Evolutionary conservation across 2,113 vertebrate species (phyloP), one percentile per base, ranked within the genome.

Genomic region (Crotalus helleri): DNA sequence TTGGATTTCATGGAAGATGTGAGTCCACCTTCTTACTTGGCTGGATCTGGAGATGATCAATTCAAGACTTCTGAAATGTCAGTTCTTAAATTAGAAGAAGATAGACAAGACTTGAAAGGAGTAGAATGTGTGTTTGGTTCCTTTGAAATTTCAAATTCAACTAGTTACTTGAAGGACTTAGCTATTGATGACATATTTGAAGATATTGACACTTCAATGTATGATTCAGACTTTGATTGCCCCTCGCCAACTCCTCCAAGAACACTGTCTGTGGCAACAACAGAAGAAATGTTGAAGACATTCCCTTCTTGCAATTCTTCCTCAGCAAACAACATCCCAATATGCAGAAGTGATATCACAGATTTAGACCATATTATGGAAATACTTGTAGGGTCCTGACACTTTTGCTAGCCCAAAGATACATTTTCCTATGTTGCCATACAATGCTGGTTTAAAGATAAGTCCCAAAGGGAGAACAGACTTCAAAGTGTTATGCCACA

Each of bases 341-440:
- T 98, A 10, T 98, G 98, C 93, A 97, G 98, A 95, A 95, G 97
- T 92, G 98, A 99, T 97, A 96, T 98, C 92, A 98, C 98, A 1
- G 98, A 99, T 87, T 92, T 98, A 97, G 98, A 99, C 97, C 98
- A 98, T 97, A 98, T 99, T 93, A 98, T 99, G 98, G 98, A 99
- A 96, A 98, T 99, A 91, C 97, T 98, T 0, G 98, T 99, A 12
- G 98, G 98, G 96, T 98, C 98, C 92, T 98, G 97, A 98, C 95
- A 92, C 55, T 55, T 92, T 92, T 59, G 12, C 57, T 58, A 90
- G 94, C 93, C 96, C 97, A 97, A 97, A 97, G 96, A 97, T 95
- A 95, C 91, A 94, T 96, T 95, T 81, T 51, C n/a, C 55, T 94
- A 54, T 93, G 89, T 95, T 95, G 96, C 95, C 95, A 69, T 96